A percentile compares a stretch with the other conserved stretches of the same genome.
Evolutionary conservation across 2,888 invertebrate genomes (phyloP).

Genomic region (Ochlodes sylvanus): DNA sequence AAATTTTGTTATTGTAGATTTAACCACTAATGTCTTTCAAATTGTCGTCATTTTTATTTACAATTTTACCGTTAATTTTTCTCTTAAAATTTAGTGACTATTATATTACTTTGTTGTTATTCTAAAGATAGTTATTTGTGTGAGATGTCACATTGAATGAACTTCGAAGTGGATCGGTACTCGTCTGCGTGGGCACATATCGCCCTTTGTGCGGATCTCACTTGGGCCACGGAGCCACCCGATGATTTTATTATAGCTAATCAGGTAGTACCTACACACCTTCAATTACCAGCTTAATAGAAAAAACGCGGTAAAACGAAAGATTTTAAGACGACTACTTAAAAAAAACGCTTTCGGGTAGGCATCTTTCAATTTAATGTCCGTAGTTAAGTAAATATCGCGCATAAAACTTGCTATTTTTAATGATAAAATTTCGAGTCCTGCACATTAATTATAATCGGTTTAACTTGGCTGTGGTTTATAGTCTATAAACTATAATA

Average conservation of each 20-base stretch:
- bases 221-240: conserved; percentile 78
- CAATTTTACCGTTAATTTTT: conserved; percentile 78
- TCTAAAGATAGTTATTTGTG: conserved; percentile 74
- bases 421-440: too few species aligned
- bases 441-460: too few species aligned
- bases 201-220: conserved; percentile 83
- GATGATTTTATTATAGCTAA: conserved; percentile 81
- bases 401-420: too few species aligned
- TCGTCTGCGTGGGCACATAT: conserved; percentile 81
- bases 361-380: too few species aligned
- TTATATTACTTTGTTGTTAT: conserved; percentile 75
- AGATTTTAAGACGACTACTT: too few species aligned
- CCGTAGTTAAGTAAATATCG: too few species aligned
- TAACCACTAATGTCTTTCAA: conserved; percentile 81
- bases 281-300: too few species aligned
- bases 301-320: too few species aligned
- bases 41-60: conserved; percentile 81
- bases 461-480: too few species aligned
- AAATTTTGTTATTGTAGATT: conserved; percentile 83
- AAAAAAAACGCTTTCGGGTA: too few species aligned
- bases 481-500: too few species aligned
- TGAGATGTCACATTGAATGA: conserved; percentile 84
- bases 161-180: conserved; percentile 80
- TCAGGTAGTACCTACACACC: conserved; percentile 62
- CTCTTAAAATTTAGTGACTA: conserved; percentile 77